Conservation (phyloP, 1,140 invertebrate species). For the Zaprionus kolodkinae region DNA sequence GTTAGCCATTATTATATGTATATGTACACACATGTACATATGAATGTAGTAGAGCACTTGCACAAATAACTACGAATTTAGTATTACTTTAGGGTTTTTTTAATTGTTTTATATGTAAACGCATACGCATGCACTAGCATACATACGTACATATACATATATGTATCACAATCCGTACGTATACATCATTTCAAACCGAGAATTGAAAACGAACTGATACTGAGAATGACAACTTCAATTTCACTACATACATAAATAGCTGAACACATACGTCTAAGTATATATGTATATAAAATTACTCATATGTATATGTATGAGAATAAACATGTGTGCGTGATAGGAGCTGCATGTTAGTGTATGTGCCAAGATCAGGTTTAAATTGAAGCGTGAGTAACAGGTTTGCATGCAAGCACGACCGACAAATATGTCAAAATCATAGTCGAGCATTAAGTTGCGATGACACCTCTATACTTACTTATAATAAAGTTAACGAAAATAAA, state of each 20-base stretch:
- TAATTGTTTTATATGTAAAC: slow-evolving; percentile 8
- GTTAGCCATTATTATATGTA: background rate
- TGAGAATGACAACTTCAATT: slow-evolving; percentile 50
- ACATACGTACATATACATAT: slow-evolving; percentile 14
- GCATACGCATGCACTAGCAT: slow-evolving; percentile 15
- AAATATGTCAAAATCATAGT: slow-evolving; percentile 35
- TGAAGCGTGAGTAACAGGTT: slow-evolving; percentile 51
- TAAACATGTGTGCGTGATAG: slow-evolving; percentile 13
- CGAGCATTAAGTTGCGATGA: slow-evolving; percentile 13
- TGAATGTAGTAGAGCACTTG: background rate
- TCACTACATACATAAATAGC: slow-evolving; percentile 26
- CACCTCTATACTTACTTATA: background rate
- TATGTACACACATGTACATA: background rate
- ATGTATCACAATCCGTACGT: slow-evolving; percentile 40
- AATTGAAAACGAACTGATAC: slow-evolving; percentile 50
- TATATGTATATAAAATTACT: slow-evolving; percentile 20
- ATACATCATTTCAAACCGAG: slow-evolving; percentile 47
- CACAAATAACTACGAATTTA: background rate
- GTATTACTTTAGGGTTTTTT: background rate
- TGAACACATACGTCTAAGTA: slow-evolving; percentile 28
- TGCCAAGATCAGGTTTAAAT: slow-evolving; percentile 50
- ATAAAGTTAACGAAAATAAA: no score
- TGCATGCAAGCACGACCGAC: slow-evolving; percentile 44
- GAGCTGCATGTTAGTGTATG: slow-evolving; percentile 23
- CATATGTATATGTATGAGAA: slow-evolving; percentile 13